phyloP scores from a whole-genome alignment of 2,888 invertebrate species.

The Microplitis manilae region DNA sequence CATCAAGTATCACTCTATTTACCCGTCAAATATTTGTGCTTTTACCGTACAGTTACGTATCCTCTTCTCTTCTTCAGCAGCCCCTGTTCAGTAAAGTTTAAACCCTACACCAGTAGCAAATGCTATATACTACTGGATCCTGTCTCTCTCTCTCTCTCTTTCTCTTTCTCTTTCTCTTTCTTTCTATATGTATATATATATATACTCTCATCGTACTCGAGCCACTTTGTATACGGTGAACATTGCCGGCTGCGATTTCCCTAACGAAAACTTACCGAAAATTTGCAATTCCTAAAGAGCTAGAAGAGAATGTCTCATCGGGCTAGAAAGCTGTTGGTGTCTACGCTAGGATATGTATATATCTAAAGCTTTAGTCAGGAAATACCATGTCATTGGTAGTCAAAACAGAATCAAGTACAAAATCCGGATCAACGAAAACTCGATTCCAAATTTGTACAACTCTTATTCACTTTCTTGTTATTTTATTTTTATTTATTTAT shows the following conservation, averaged over 20 bases:
- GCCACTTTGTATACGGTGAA: constrained; percentile 21
- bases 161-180: background rate
- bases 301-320: constrained; percentile 38
- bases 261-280: constrained; percentile 70
- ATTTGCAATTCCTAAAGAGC: constrained; percentile 70
- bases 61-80: background rate
- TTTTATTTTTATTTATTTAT: background rate
- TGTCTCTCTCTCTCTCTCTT: constrained; percentile 10
- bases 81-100: background rate
- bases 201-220: constrained; percentile 26
- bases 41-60: constrained; percentile 61
- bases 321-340: constrained; percentile 39
- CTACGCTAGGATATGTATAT: background rate
- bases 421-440: constrained; percentile 17
- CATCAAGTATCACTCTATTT: constrained; percentile 71
- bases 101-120: background rate
- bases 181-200: constrained; percentile 8
- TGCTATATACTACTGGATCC: background rate
- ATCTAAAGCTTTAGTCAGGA: constrained; percentile 17
- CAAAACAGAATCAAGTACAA: constrained; percentile 27
- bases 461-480: constrained; percentile 6
- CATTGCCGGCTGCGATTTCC: constrained; percentile 7
- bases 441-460: background rate
- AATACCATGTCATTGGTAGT: constrained; percentile 20
- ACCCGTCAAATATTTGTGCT: constrained; percentile 72